phyloP scores from a whole-genome alignment of 53 echinoderm and acorn worm genomes.

The Temnopleurus reevesii region DNA sequence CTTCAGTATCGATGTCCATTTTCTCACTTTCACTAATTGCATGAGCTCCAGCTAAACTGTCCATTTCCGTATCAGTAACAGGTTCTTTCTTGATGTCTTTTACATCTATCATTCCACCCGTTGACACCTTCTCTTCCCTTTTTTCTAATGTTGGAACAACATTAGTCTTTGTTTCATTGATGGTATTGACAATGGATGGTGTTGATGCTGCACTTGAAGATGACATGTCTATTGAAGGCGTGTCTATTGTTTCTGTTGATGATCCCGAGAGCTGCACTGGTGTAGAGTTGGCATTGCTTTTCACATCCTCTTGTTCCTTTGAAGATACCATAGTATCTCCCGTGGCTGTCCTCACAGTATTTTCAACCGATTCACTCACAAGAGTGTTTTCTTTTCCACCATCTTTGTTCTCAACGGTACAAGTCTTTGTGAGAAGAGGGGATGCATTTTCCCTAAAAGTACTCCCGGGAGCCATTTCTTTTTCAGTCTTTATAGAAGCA shows the following conservation, averaged over 20 bases:
- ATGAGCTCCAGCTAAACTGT: background rate
- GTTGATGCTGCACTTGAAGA: background rate
- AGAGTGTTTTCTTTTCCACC: background rate
- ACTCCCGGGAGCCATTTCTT: background rate
- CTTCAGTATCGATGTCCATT: background rate
- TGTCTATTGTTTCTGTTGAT: background rate
- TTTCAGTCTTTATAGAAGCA: background rate
- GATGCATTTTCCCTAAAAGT: background rate
- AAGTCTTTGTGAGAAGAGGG: background rate
- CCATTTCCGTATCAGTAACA: background rate
- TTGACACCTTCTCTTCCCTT: background rate
- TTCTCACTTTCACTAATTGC: background rate
- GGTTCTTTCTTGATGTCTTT: background rate
- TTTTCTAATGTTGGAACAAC: background rate
- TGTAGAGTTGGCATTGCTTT: background rate
- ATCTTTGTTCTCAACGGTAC: background rate
- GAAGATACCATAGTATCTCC: background rate
- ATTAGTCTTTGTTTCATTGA: background rate
- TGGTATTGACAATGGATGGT: background rate
- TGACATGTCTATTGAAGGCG: background rate
- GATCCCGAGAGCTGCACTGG: background rate
- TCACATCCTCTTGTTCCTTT: background rate
- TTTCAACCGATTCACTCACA: background rate
- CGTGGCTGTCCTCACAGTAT: background rate
- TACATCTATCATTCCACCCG: background rate